Evolutionary conservation across 2,113 vertebrate genomes (phyloP), one percentile per base, ranked within the genome.

Genomic region (Amphilophus citrinellus): DNA sequence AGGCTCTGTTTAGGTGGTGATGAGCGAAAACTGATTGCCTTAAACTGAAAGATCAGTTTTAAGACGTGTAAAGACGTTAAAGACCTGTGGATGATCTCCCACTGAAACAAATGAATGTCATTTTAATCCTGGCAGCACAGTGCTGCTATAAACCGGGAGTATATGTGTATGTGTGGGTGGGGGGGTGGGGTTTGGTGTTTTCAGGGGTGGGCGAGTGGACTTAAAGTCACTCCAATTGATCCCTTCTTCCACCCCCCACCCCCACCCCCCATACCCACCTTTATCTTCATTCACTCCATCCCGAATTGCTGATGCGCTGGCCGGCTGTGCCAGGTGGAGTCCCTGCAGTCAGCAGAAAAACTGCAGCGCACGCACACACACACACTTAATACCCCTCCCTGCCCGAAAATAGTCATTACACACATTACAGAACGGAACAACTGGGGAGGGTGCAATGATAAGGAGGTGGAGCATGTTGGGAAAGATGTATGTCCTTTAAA

Each of bases 311-410:
- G 91, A 92, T 89, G 83, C 61, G 37, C 68, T 1, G 50, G 6
- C 11, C 83, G 13, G 61, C 76, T 63, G 73, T 88, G 86, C 88
- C 83, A 91, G 83, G 82, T 81, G 71, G 61, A 91, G 82, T 71
- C 86, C 88, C 88, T 84, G 86, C 86, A 89, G 92, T 94, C 93
- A 93, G 92, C 94, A 93, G 84, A 91, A 91, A 81, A 84, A 87
- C 89, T 88, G 90, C 90, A 91, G 84, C 76, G 73, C 80, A 56
- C 78, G 79, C 87, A 80, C 85, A 82, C 81, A 73, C 68, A 76
- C 58, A 22, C 35, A 50, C 35, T 32, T 53, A 30, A 24, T 35
- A n/a, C 83, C 85, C 79, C 86, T 80, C 84, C 76, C 83, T 61
- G 37, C 53, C 78, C 68, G 75, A 58, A 73, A 87, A 82, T 68